Percentiles rank a stretch among this genome's conserved stretches.
phyloP scores from a whole-genome alignment of 2,888 invertebrate species.

The Pachycephus smyrnensis region DNA sequence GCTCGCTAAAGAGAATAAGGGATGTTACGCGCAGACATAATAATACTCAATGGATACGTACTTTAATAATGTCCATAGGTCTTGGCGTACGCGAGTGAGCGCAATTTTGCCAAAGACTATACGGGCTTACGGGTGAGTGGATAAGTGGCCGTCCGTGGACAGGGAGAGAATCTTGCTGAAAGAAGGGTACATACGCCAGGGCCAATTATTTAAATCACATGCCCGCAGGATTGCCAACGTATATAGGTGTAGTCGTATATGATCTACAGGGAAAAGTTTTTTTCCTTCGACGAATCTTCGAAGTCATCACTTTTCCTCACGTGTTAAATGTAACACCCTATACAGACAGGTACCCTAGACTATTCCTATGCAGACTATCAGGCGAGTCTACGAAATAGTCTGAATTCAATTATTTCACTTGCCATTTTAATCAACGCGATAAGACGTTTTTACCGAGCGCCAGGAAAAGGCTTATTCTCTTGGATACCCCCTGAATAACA shows the following conservation, averaged over 20 bases:
- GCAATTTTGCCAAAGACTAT: background rate
- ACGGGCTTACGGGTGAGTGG: background rate
- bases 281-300: background rate
- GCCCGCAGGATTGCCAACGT: constrained; percentile 13
- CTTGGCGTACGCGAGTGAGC: background rate
- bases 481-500: background rate
- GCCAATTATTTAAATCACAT: constrained; percentile 36
- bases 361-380: background rate
- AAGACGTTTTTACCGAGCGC: background rate
- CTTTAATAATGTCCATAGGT: background rate
- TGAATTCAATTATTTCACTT: background rate
- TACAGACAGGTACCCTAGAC: background rate
- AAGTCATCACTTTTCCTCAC: background rate
- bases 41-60: background rate
- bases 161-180: constrained; percentile 19
- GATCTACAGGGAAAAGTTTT: background rate
- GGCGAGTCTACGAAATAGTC: background rate
- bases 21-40: background rate
- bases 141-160: constrained; percentile 28
- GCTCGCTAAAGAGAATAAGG: background rate
- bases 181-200: constrained; percentile 20
- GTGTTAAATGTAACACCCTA: background rate
- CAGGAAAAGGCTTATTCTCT: background rate
- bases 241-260: background rate
- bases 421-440: background rate